These are phyloP conservation scores for Melanostigma gelatinosum DNA, from an alignment of 2,113 vertebrate genomes.

Conservation along the genomic window DNA sequence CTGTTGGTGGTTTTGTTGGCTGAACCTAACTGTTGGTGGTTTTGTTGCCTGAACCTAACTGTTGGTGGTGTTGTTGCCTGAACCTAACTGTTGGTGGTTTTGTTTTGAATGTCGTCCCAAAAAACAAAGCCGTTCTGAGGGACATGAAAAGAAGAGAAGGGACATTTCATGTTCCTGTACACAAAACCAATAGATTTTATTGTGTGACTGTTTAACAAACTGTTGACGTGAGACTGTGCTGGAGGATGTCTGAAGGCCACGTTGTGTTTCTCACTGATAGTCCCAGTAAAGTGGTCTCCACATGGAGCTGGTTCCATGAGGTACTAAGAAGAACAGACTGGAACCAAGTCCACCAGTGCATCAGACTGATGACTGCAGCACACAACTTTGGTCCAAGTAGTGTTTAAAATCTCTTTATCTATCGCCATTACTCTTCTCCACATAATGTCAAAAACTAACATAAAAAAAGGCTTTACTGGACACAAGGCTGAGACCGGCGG, in stretches of 20 bases:
- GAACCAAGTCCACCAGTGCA: slow-evolving; percentile 19
- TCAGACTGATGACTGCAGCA: background rate
- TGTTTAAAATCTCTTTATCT: slow-evolving; percentile 11
- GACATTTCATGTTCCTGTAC: no score
- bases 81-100: no score
- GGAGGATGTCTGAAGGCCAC: slow-evolving; percentile 31
- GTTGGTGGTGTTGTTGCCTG: no score
- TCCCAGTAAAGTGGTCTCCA: background rate
- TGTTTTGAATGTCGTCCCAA: no score
- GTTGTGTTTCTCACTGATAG: slow-evolving; percentile 11
- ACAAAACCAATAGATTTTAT: no score
- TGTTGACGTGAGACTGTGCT: no score
- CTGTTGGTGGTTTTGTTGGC: no score
- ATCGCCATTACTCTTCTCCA: background rate
- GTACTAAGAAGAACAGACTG: slow-evolving; percentile 15
- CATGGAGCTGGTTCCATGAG: slow-evolving; percentile 27
- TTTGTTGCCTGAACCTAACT: no score
- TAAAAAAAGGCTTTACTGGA: slow-evolving; percentile 14
- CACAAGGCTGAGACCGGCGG: background rate
- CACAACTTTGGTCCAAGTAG: slow-evolving; percentile 19
- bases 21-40: no score
- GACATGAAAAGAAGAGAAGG: no score
- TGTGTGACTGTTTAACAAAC: no score
- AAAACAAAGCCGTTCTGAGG: no score
- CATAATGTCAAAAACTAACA: background rate